Evolutionary conservation across 2,797 vertebrate genomes (phyloP), one percentile per base, ranked within the genome.

Genomic region (Acridotheres tristis): DNA sequence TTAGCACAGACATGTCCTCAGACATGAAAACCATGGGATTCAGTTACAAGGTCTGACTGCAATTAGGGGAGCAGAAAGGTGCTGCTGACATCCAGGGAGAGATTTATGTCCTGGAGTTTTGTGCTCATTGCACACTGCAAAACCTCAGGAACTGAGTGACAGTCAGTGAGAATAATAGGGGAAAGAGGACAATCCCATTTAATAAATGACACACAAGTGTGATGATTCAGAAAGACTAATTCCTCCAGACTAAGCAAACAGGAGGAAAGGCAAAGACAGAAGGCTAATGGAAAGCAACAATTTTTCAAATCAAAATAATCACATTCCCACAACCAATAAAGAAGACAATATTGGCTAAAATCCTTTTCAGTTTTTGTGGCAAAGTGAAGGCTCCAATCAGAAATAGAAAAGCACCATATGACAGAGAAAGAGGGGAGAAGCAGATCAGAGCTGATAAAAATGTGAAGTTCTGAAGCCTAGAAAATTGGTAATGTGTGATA

Each of bases 331-430:
- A 81, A 69, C 88, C 72, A 88, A 71, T 82, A 90, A 81, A 63
- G 74, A 92, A 59, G 53, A 89, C n/a, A 83, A 89, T 45, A 80
- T 76, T 84, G 87, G 85, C 81, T 89, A 72, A 92, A 96, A 87
- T 77, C 50, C 47, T 26, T 90, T 94, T 47, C 75, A 90, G 57
- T 51, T 51, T 76, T 40, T 50, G 47, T 95, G 53, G 54, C 50
- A 90, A 89, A 90, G 23, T 15, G 30, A 67, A 85, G 30, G 43
- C 75, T 90, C 42, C 65, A 89, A 66, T 61, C 34, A 89, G 61
- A 93, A 93, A 85, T 13, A 29, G 50, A 87, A 93, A 89, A 74
- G 4, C 1, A 4, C 40, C 45, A 66, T 66, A 86, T 57, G 67
- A 85, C 45, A 85, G 45, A 81, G 53, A 48, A 8, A 34, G n/a